phyloP scores from a whole-genome alignment of 1,140 invertebrate species.

The Drosophila virilis region DNA sequence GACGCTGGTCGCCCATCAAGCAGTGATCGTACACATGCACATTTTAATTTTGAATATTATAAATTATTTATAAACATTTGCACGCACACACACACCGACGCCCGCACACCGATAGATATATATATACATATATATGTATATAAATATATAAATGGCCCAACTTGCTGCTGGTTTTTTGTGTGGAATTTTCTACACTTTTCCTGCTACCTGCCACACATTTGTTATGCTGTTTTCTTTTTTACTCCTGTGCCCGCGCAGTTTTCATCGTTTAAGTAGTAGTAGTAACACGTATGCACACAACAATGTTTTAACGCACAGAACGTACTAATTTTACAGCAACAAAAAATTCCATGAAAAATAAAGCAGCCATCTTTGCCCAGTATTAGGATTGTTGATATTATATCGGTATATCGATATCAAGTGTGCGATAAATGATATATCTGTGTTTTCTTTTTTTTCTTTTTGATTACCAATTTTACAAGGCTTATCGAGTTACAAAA shows the following conservation, averaged over 20 bases:
- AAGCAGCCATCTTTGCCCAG: conserved; percentile 56
- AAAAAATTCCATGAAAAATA: conserved; percentile 58
- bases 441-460: not conserved
- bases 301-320: conserved; percentile 39
- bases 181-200: conserved; percentile 70
- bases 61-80: conserved; percentile 64
- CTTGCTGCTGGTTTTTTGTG: conserved; percentile 73
- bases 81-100: conserved; percentile 49
- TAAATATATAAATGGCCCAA: conserved; percentile 42
- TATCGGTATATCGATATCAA: conserved; percentile 42
- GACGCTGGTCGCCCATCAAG: conserved; percentile 47
- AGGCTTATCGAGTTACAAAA: not conserved
- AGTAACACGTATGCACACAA: conserved; percentile 30
- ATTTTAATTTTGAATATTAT: conserved; percentile 68
- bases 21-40: conserved; percentile 68
- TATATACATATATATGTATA: conserved; percentile 21
- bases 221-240: conserved; percentile 10
- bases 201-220: conserved; percentile 33
- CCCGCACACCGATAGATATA: conserved; percentile 17
- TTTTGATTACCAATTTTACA: conserved; percentile 11
- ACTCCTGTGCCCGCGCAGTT: not conserved
- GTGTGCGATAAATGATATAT: not conserved
- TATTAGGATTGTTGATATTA: conserved; percentile 45
- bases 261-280: conserved; percentile 5
- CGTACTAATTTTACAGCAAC: conserved; percentile 45